Conservation (phyloP, 2,113 vertebrate genomes). For the Microcebus tavaratra region DNA sequence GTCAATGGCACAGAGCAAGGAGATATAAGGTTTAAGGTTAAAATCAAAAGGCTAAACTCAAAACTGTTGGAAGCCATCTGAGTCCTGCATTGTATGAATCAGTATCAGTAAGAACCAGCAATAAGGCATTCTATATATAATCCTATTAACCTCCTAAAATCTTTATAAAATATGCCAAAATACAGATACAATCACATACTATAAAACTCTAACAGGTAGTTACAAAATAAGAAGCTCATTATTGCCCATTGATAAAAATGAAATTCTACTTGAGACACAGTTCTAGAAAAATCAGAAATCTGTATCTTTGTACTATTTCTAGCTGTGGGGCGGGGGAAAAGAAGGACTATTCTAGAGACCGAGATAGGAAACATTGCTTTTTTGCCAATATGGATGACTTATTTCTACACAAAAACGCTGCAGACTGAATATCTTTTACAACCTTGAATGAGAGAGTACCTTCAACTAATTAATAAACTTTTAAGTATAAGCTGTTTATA, state of each 20-base stretch:
- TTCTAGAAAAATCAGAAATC: background rate
- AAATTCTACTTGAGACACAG: conserved; percentile 18
- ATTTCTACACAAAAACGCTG: background rate
- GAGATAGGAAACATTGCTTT: background rate
- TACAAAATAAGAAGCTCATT: conserved; percentile 21
- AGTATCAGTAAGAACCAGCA: background rate
- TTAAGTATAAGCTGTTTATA: conserved; percentile 9
- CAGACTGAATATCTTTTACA: background rate
- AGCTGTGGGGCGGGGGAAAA: background rate
- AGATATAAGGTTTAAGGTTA: conserved; percentile 22
- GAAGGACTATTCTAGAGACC: background rate
- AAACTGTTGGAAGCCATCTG: conserved; percentile 22
- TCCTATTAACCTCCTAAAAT: conserved; percentile 6
- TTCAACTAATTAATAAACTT: conserved; percentile 3
- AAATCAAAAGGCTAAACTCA: conserved; percentile 44
- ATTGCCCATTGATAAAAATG: background rate
- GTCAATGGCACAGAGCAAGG: background rate
- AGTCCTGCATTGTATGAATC: background rate
- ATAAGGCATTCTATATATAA: background rate
- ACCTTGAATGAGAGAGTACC: background rate
- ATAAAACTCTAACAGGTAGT: conserved; percentile 6
- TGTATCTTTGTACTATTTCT: background rate
- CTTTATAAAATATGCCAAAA: conserved; percentile 33
- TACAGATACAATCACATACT: background rate
- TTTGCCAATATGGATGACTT: background rate